phyloP scores from a whole-genome alignment of 2,888 invertebrate species.

The Teinopalpus imperialis region DNA sequence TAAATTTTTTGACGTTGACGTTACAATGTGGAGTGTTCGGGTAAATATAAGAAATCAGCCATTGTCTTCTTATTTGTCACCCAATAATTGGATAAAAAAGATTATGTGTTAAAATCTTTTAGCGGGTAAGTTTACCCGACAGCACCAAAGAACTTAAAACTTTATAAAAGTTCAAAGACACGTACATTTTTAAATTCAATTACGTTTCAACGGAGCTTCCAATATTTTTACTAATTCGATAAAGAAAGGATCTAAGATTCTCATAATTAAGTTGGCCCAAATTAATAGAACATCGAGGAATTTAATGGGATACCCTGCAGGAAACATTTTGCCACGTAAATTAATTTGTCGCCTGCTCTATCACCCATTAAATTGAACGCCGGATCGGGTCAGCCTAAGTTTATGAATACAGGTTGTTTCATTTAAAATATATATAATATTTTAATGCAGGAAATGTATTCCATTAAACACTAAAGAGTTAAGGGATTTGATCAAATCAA shows the following conservation, averaged over 20 bases:
- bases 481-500: too few relatives aligned
- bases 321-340: conserved; percentile 15
- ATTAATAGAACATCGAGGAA: conserved; percentile 3
- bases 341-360: conserved; percentile 20
- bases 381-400: background rate
- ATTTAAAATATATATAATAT: background rate
- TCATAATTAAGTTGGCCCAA: conserved; percentile 8
- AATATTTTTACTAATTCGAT: background rate
- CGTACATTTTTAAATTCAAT: too few relatives aligned
- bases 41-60: too few relatives aligned
- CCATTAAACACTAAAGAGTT: too few relatives aligned
- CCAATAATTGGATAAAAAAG: too few relatives aligned
- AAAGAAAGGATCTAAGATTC: background rate
- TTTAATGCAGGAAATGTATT: background rate
- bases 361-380: conserved; percentile 11
- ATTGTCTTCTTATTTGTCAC: too few relatives aligned
- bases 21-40: too few relatives aligned
- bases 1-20: too few relatives aligned
- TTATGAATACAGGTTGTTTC: conserved; percentile 7
- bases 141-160: too few relatives aligned
- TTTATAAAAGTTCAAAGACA: too few relatives aligned
- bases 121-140: too few relatives aligned
- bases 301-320: conserved; percentile 5
- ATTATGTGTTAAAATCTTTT: too few relatives aligned
- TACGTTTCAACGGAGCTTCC: background rate